phyloP scores from a whole-genome alignment of 2,113 vertebrate species.

The Osmerus eperlanus region DNA sequence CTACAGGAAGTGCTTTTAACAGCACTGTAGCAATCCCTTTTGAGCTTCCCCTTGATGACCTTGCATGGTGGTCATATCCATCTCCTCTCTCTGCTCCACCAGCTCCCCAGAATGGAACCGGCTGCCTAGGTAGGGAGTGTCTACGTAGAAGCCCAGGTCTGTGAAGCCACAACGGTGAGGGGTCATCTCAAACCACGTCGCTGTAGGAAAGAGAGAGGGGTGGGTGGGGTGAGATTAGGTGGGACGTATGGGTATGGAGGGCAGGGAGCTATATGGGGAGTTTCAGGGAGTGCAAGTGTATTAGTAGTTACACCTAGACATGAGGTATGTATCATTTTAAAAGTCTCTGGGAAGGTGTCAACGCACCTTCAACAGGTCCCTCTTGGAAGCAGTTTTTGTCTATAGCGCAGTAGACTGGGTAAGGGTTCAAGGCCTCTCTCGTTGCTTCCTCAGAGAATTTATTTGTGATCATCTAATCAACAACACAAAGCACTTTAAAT shows the following conservation, averaged over 20 bases:
- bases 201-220: background rate
- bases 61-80: conserved; percentile 59
- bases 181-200: conserved; percentile 55
- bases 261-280: background rate
- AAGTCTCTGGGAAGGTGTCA: background rate
- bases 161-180: conserved; percentile 60
- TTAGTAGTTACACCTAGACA: too few species aligned
- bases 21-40: background rate
- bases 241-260: background rate
- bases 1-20: background rate
- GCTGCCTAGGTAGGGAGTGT: conserved; percentile 52
- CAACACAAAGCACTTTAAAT: background rate
- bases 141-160: conserved; percentile 48
- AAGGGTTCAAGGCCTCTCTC: conserved; percentile 54
- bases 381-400: conserved; percentile 35
- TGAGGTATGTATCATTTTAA: background rate
- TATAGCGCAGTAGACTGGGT: conserved; percentile 54
- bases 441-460: conserved; percentile 49
- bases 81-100: conserved; percentile 42
- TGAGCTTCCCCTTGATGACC: conserved; percentile 26
- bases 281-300: too few species aligned
- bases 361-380: conserved; percentile 40
- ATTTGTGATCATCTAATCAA: background rate
- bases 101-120: conserved; percentile 42
- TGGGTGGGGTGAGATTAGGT: background rate